Evolutionary conservation across 2,113 vertebrate species (phyloP), one percentile per base, ranked within the genome.

Genomic region (Sapayoa aenigma): DNA sequence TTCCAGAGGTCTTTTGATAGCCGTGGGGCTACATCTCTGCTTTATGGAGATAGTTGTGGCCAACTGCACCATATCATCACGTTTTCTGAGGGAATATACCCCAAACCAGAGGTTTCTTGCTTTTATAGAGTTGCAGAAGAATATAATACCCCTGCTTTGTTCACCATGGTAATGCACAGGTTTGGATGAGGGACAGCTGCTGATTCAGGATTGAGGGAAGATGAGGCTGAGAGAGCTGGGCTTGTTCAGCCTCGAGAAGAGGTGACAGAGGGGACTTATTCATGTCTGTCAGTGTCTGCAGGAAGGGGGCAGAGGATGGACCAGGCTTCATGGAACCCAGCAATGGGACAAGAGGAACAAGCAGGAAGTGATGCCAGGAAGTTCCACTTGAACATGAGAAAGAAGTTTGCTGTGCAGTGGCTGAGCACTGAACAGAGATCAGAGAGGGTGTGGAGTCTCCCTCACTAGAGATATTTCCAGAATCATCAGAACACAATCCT

Each of bases 281-380:
- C 11, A 3, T 28, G 59, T 65, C 27, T 9, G 6, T 11, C 46
- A 49, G 33, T 37, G 46, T 9, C 33, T 74, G n/a, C 46, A 62
- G 28, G 52, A 19, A 74, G 12, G 37, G 35, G 14, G 33, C 39
- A 52, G 60, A 46, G 53, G 19, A 24, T 35, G 47, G 31, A 17
- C 14, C 24, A 47, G 30, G 14, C 24, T 62, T 24, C 16, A 62
- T n/a, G n/a, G n/a, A n/a, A n/a, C n/a, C 30, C n/a, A 47, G 30
- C 5, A 60, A 8, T 0, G 3, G 27, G 5, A 10, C 33, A 44
- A 5, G 23, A 75, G 33, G 60, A 19, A 21, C 0, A 1, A 30
- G 24, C 62, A 75, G 33, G 47, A 55, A 1, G 4, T 42, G 63
- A 13, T 69, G 8, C 8, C 79, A 69, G 41, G 5, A 28, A 35